Evolutionary conservation across 1,140 invertebrate species (phyloP), one percentile per base, ranked within the genome.

Genomic region (Panulirus ornatus): DNA sequence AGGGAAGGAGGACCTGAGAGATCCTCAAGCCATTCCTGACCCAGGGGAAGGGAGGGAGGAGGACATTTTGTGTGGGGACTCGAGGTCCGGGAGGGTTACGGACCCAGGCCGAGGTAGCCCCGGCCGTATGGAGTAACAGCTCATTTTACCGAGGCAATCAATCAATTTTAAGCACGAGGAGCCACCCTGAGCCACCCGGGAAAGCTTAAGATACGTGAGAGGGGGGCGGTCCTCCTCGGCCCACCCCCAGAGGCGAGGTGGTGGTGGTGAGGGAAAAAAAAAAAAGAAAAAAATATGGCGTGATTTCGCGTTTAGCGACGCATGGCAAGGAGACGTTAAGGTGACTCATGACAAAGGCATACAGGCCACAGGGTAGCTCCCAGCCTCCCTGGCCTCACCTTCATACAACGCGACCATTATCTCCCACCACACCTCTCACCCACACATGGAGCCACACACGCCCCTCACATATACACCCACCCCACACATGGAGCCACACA

Each of bases 281-380:
- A 22, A 73, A n/a, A 8, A 38, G 27, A 22, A 9, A 70, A 70
- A 70, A 70, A 5, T 70, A n/a, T 6, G 63, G 63, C n/a, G 70
- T 36, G 34, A 36, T 38, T 19, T 34, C 34, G 27, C 22, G 30
- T 44, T 44, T 30, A 27, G 76, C 42, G 76, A 27, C 22, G 40
- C 11, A 51, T 51, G 76, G 76, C 76, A 79, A 51, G 27, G 71
- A 36, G 75, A n/a, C n/a, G n/a, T n/a, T 19, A 27, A 78, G 76
- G 42, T 79, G 76, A 79, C 22, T 79, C 76, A 79, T 78, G 38
- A 78, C 75, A 78, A 78, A 78, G 75, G 54, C 54, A 82, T 16
- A 75, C 40, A 11, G 54, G 0, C 5, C 54, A 8, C 16, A 47
- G 44, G 8, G 8, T 11, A 47, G 44, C 44, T 47, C 16, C 16